Conservation (phyloP, 2,113 vertebrate species). For the Baryphthengus martii region DNA sequence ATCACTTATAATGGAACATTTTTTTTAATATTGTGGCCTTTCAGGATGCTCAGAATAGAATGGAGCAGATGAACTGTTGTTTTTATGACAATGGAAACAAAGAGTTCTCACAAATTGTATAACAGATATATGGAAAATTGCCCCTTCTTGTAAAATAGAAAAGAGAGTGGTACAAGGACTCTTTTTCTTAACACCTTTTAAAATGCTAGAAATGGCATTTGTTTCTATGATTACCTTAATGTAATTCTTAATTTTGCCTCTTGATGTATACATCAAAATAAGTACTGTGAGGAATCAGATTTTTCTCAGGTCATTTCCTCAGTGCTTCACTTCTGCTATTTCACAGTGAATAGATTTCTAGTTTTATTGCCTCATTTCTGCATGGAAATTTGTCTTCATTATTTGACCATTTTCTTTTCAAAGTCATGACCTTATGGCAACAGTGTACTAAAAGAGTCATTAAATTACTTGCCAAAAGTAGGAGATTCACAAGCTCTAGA, state of each 20-base stretch:
- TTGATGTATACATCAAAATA: not conserved
- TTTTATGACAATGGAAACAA: not conserved
- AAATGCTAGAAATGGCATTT: not conserved
- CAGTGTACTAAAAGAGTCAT: not conserved
- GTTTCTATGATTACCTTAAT: not conserved
- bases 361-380: not conserved
- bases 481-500: not conserved
- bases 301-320: not conserved
- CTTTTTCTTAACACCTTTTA: not conserved
- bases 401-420: not conserved
- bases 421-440: not conserved
- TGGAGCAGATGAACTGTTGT: not conserved
- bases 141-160: not conserved
- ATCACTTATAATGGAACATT: not conserved
- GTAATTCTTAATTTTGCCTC: not conserved
- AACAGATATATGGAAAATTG: not conserved
- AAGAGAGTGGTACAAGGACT: not conserved
- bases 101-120: not conserved
- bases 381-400: not conserved
- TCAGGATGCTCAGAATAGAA: not conserved
- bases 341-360: not conserved
- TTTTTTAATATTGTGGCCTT: not conserved
- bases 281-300: not conserved
- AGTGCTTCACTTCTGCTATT: not conserved
- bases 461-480: not conserved